Conservation (phyloP, 2,888 invertebrate genomes). For the Hetaerina titia region DNA sequence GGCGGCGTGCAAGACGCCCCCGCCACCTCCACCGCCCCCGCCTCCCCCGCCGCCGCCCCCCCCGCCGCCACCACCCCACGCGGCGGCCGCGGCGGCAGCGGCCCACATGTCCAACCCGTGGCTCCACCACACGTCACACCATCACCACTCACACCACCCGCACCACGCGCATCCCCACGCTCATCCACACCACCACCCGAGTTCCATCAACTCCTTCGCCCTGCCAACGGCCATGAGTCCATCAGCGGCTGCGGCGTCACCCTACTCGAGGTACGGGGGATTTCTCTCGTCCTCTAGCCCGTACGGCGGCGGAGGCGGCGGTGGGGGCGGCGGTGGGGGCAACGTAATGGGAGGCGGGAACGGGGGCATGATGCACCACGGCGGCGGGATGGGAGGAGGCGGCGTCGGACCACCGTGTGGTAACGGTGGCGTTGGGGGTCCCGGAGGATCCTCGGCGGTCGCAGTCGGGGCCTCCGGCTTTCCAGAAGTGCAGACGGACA, state of each 20-base stretch:
- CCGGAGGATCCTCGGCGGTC: constrained; percentile 66
- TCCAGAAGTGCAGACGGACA: constrained; percentile 92
- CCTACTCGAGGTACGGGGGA: constrained; percentile 76
- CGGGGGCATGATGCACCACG: constrained; percentile 75
- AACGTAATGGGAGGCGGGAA: constrained; percentile 79
- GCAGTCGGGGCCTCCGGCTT: constrained; percentile 77
- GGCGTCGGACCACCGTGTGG: constrained; percentile 69
- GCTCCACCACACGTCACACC: constrained; percentile 68
- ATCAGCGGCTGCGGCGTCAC: constrained; percentile 76
- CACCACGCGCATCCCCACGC: constrained; percentile 76
- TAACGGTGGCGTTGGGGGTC: constrained; percentile 68
- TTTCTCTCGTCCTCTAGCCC: constrained; percentile 73
- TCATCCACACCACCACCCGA: constrained; percentile 75
- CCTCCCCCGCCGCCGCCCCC: constrained; percentile 74
- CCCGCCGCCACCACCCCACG: constrained; percentile 47
- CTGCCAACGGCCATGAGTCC: constrained; percentile 79
- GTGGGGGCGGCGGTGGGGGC: constrained; percentile 72
- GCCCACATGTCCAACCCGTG: constrained; percentile 58
- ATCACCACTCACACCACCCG: constrained; percentile 75
- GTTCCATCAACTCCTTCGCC: constrained; percentile 79
- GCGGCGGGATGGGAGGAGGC: constrained; percentile 71
- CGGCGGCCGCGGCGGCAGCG: constrained; percentile 66
- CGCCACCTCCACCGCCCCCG: constrained; percentile 82
- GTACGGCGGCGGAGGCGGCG: constrained; percentile 68
- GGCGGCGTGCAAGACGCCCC: constrained; percentile 95